Evolutionary conservation across 2,888 invertebrate genomes (phyloP).

Genomic region (Drosophila prolongata): DNA sequence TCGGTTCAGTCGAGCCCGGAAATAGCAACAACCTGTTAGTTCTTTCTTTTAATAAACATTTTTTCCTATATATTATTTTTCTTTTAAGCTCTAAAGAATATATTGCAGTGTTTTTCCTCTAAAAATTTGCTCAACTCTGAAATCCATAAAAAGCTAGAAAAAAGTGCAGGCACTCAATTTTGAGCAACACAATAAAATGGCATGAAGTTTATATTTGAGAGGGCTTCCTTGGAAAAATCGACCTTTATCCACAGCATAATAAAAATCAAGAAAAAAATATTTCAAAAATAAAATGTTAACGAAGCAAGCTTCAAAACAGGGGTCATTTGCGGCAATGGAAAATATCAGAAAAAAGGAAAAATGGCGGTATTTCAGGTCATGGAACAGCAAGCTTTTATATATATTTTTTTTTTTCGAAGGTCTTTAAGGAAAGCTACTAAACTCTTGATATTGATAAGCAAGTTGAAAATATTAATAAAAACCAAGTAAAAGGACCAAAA

Average conservation of each 20-base stretch:
- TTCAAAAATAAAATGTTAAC: constrained; percentile 5
- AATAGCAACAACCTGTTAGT: too few relatives aligned
- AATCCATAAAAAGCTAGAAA: constrained; percentile 27
- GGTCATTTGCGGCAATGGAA: constrained; percentile 41
- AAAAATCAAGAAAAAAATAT: constrained; percentile 36
- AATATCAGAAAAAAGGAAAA: neutral
- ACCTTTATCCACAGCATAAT: constrained; percentile 33
- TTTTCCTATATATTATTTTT: neutral
- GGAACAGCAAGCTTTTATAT: neutral
- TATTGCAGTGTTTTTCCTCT: neutral
- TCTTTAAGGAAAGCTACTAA: constrained; percentile 45
- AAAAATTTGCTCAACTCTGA: neutral
- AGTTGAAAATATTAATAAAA: too few relatives aligned
- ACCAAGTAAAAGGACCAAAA: constrained; percentile 20
- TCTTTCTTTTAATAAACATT: too few relatives aligned
- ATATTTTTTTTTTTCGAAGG: constrained; percentile 32
- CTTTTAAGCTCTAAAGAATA: neutral
- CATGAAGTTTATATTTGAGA: constrained; percentile 1
- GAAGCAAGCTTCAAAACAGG: constrained; percentile 23
- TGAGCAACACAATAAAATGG: constrained; percentile 39
- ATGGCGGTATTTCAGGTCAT: constrained; percentile 14
- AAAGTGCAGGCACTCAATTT: constrained; percentile 22
- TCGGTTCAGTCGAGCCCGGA: too few relatives aligned
- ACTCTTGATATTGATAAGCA: constrained; percentile 3
- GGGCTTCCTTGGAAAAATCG: neutral